phyloP scores from a whole-genome alignment of 1,140 invertebrate genomes.

The Wasmannia auropunctata region DNA sequence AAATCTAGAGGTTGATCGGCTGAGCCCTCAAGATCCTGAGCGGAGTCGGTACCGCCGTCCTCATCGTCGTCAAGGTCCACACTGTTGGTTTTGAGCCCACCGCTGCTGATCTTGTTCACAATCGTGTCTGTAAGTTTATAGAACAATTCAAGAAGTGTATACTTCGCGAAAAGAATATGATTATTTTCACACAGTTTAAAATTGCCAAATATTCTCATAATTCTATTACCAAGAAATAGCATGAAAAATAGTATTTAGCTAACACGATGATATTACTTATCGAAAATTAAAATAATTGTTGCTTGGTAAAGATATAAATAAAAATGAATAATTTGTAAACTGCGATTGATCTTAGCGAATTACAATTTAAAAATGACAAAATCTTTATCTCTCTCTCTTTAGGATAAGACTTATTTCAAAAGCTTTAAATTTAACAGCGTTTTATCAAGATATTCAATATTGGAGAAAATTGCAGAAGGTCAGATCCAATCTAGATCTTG shows the following conservation, averaged over 20 bases:
- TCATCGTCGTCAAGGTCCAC: conserved; percentile 87
- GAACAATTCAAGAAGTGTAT: background rate
- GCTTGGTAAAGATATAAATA: background rate
- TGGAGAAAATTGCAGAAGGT: background rate
- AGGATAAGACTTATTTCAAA: background rate
- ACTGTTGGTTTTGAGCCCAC: conserved; percentile 84
- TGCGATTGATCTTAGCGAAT: background rate
- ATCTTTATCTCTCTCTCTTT: background rate
- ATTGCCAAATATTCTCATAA: background rate
- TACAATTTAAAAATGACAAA: background rate
- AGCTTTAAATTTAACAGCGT: background rate
- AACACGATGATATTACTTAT: background rate
- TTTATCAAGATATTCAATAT: background rate
- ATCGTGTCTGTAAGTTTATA: conserved; percentile 84
- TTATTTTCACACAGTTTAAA: background rate
- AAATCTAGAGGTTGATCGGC: conserved; percentile 92
- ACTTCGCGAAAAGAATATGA: background rate
- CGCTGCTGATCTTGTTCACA: conserved; percentile 86
- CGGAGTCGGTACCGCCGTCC: conserved; percentile 88
- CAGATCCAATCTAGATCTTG: background rate
- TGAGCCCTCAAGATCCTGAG: conserved; percentile 90
- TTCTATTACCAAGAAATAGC: background rate
- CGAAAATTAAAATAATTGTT: background rate
- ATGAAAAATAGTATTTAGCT: background rate
- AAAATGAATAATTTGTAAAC: background rate